These are phyloP conservation scores for Myotis daubentonii DNA, from an alignment of 2,797 vertebrate species.

Conservation along the genomic window DNA sequence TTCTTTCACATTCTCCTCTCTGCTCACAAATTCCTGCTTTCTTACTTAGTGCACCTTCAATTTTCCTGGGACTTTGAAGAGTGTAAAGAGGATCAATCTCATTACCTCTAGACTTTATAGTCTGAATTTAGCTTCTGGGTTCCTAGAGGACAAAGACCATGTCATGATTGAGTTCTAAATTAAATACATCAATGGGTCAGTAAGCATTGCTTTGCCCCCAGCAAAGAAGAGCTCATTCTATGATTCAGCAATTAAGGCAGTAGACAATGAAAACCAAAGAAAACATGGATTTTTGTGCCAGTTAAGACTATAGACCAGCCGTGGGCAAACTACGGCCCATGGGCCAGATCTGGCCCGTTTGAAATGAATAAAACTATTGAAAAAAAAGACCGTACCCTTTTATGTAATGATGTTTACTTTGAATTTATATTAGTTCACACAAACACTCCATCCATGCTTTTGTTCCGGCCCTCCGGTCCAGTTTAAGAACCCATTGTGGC, in stretches of 20 bases:
- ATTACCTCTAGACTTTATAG: not conserved
- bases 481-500: no score
- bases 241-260: slow-evolving; percentile 31
- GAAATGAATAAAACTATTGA: no score
- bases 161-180: not conserved
- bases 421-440: no score
- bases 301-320: slow-evolving; percentile 76
- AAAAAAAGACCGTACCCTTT: no score
- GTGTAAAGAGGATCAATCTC: not conserved
- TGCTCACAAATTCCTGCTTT: not conserved
- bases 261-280: slow-evolving; percentile 75
- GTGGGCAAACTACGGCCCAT: no score
- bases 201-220: not conserved
- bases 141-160: slow-evolving; percentile 6
- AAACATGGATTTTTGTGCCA: slow-evolving; percentile 62
- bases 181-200: not conserved
- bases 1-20: not conserved
- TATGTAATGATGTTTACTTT: no score
- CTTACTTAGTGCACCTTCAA: not conserved
- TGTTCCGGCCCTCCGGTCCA: no score
- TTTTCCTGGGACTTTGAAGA: not conserved
- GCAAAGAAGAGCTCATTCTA: not conserved
- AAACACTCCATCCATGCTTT: no score
- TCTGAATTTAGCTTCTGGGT: slow-evolving; percentile 24
- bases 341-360: no score